These are phyloP conservation scores for Scrobipalpa costella DNA, from an alignment of 2,888 invertebrate genomes.

Conservation along the genomic window DNA sequence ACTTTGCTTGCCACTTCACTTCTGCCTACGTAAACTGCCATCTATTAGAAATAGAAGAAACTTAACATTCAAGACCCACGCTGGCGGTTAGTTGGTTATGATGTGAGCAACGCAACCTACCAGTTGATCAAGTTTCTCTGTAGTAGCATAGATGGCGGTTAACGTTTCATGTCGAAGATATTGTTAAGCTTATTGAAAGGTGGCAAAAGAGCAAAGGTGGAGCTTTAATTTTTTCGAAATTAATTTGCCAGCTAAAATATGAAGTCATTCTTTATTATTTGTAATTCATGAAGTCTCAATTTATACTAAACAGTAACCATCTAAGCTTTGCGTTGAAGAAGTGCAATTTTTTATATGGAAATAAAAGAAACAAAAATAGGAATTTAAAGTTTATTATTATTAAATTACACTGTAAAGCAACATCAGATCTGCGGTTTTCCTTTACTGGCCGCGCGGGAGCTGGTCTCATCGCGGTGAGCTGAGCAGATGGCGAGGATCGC, in stretches of 20 bases:
- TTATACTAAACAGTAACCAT: too few relatives aligned
- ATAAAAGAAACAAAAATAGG: background rate
- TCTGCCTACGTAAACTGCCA: background rate
- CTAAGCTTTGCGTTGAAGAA: too few relatives aligned
- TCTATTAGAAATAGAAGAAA: background rate
- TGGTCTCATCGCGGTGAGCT: constrained; percentile 55
- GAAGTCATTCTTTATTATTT: too few relatives aligned
- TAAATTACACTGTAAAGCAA: background rate
- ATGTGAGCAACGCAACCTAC: background rate
- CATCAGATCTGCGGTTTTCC: constrained; percentile 28
- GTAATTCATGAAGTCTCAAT: too few relatives aligned
- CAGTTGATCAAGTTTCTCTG: background rate
- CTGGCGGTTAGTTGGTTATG: background rate
- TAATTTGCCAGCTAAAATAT: too few relatives aligned
- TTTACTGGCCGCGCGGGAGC: constrained; percentile 47
- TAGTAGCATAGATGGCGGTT: background rate
- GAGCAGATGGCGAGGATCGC: constrained; percentile 61
- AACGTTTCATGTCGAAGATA: too few relatives aligned
- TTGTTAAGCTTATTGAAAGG: too few relatives aligned
- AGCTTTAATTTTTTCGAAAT: too few relatives aligned
- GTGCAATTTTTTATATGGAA: too few relatives aligned
- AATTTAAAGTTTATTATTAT: background rate
- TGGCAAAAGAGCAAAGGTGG: too few relatives aligned
- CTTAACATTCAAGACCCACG: background rate
- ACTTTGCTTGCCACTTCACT: too few relatives aligned